phyloP scores from a whole-genome alignment of 2,888 invertebrate species.

The Synergus japonicus region DNA sequence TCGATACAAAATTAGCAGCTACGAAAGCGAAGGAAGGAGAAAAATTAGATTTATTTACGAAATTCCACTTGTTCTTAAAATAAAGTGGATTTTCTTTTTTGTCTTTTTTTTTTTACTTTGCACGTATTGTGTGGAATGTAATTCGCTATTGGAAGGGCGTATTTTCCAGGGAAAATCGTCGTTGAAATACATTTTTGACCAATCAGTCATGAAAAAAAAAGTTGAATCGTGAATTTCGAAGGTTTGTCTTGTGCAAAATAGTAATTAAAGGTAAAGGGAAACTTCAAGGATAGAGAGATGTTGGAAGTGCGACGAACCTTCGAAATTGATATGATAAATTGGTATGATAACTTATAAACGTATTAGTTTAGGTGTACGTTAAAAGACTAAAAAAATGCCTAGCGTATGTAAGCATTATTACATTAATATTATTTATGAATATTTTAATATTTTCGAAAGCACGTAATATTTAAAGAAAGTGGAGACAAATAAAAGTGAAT shows the following conservation, averaged over 20 bases:
- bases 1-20: background rate
- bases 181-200: background rate
- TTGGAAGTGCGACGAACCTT: background rate
- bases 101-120: background rate
- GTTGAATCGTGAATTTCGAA: background rate
- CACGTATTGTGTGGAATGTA: background rate
- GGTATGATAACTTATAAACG: slow-evolving; percentile 68
- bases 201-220: background rate
- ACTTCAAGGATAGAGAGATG: slow-evolving; percentile 5
- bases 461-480: slow-evolving; percentile 66
- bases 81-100: background rate
- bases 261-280: background rate
- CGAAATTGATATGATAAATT: slow-evolving; percentile 51
- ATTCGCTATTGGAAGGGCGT: background rate
- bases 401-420: slow-evolving; percentile 63
- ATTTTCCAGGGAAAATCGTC: background rate
- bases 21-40: background rate
- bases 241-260: background rate
- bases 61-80: background rate
- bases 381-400: slow-evolving; percentile 73
- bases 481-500: slow-evolving; percentile 51
- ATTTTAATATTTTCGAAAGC: slow-evolving; percentile 71
- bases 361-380: slow-evolving; percentile 71
- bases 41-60: background rate
- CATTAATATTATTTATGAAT: slow-evolving; percentile 74